A percentile compares a stretch with the other conserved stretches of the same genome.
These are phyloP conservation scores for Nipponia nippon DNA, from an alignment of 2,113 vertebrate genomes.

Conservation along the genomic window DNA sequence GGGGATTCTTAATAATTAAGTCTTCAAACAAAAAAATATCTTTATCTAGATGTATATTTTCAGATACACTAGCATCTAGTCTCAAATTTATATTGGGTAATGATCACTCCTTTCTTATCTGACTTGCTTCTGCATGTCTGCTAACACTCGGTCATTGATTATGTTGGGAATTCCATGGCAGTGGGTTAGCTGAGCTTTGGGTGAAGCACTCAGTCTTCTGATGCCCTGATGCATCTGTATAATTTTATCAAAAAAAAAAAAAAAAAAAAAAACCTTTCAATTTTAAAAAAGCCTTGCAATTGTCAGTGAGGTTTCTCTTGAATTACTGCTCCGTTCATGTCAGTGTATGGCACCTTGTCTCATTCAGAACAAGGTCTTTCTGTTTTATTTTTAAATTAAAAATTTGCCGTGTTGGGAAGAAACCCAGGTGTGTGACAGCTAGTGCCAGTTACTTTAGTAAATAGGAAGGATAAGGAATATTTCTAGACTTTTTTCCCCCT, in stretches of 20 bases:
- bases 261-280: not conserved
- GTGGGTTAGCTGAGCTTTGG: not conserved
- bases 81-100: fast-evolving
- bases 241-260: not conserved
- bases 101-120: not conserved
- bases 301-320: not conserved
- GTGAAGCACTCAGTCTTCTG: not conserved
- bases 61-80: not conserved
- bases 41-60: not conserved
- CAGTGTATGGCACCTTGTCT: not conserved
- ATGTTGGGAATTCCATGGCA: not conserved
- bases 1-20: not conserved
- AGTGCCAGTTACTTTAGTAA: not conserved
- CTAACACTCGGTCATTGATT: not conserved
- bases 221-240: not conserved
- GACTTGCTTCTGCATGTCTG: not conserved
- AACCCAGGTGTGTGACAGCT: not conserved
- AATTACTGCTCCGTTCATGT: not conserved
- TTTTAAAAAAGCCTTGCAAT: not conserved
- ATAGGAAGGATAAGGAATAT: not conserved
- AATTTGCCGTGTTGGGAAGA: not conserved
- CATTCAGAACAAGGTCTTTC: not conserved
- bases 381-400: not conserved
- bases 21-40: not conserved
- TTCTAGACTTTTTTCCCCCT: not conserved